Conservation (phyloP, 2,888 invertebrate genomes). For the Podotricha telesiphe region DNA sequence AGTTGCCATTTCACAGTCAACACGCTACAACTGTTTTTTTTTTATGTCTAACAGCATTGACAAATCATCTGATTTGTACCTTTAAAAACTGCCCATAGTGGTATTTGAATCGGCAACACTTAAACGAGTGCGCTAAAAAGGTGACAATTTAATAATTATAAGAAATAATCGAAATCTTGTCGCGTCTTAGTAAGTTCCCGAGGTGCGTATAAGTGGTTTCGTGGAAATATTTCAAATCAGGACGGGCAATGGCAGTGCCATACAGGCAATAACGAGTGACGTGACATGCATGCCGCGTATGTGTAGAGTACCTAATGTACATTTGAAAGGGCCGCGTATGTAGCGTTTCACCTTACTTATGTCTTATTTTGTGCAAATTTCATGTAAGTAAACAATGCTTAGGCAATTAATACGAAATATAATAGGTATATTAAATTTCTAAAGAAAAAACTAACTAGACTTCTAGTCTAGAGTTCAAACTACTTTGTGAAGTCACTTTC, state of each 20-base stretch:
- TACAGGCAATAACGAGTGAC: conserved; percentile 79
- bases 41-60: too few species aligned
- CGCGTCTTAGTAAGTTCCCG: conserved; percentile 49
- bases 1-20: too few species aligned
- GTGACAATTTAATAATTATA: conserved; percentile 10
- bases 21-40: too few species aligned
- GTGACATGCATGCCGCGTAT: conserved; percentile 74
- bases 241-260: conserved; percentile 63
- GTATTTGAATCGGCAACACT: too few species aligned
- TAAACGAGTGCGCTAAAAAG: not conserved
- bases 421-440: not conserved
- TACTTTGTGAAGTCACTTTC: conserved; percentile 15
- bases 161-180: conserved; percentile 39
- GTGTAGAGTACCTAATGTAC: conserved; percentile 75
- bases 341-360: conserved; percentile 72
- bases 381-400: not conserved
- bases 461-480: not conserved
- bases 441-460: conserved; percentile 25
- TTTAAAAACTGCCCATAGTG: too few species aligned
- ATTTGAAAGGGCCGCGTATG: conserved; percentile 62
- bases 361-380: conserved; percentile 60
- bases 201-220: conserved; percentile 81
- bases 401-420: not conserved
- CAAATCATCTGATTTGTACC: too few species aligned
- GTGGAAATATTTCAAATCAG: conserved; percentile 84